These are phyloP conservation scores for Rhyzopertha dominica DNA, from an alignment of 1,140 invertebrate genomes.

Conservation along the genomic window DNA sequence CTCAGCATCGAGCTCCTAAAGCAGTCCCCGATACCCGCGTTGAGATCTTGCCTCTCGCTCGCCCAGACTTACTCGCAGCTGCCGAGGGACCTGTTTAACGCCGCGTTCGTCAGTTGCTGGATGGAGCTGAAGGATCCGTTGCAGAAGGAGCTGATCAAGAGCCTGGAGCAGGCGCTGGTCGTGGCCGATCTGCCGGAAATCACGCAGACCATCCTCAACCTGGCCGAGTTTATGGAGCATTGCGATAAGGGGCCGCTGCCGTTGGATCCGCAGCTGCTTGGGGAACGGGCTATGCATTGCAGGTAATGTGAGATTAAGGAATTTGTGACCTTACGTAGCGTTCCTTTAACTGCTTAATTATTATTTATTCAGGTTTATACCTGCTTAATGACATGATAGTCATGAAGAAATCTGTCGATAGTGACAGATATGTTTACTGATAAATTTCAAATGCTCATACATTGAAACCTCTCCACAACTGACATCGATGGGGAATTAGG, in stretches of 20 bases:
- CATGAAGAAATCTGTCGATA: no score
- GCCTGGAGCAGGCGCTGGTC: slow-evolving; percentile 82
- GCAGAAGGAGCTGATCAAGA: slow-evolving; percentile 81
- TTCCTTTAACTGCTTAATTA: no score
- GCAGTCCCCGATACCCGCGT: slow-evolving; percentile 89
- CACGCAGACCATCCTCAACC: slow-evolving; percentile 94
- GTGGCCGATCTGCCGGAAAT: slow-evolving; percentile 95
- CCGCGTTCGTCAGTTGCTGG: slow-evolving; percentile 99
- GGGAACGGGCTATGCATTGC: slow-evolving; percentile 77
- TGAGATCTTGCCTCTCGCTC: slow-evolving; percentile 85
- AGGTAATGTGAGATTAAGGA: no score
- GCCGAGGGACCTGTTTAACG: slow-evolving; percentile 94
- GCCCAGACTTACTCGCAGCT: slow-evolving; percentile 93
- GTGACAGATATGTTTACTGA: no score
- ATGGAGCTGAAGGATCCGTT: slow-evolving; percentile 81
- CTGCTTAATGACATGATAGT: no score
- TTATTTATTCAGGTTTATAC: no score
- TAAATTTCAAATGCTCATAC: no score
- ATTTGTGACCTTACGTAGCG: no score
- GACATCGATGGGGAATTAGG: no score
- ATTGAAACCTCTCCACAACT: no score
- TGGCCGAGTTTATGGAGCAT: slow-evolving; percentile 99
- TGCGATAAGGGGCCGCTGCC: slow-evolving; percentile 95
- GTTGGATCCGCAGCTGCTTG: slow-evolving; percentile 76
- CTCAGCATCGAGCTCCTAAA: slow-evolving; percentile 91